These are phyloP conservation scores for Hippocampus comes DNA, from an alignment of 2,113 vertebrate genomes.

Conservation along the genomic window DNA sequence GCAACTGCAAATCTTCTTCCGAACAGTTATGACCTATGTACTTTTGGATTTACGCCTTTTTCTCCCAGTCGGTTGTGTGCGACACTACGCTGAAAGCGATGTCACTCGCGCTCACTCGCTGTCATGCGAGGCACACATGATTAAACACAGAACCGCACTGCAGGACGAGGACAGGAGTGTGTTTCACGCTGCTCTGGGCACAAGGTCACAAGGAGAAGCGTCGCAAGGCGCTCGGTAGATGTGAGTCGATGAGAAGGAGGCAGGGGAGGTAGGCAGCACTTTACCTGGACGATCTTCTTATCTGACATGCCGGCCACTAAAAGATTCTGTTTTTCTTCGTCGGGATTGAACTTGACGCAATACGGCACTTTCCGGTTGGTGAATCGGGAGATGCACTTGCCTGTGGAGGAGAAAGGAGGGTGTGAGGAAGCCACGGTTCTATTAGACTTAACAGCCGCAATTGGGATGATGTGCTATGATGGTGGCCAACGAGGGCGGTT, in stretches of 20 bases:
- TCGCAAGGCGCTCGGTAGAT: background rate
- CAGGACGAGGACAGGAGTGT: constrained; percentile 20
- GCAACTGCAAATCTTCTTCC: background rate
- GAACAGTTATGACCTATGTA: background rate
- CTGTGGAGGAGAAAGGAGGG: constrained; percentile 63
- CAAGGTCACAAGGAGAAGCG: constrained; percentile 6
- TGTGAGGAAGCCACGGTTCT: too few species aligned
- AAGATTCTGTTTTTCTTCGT: constrained; percentile 95
- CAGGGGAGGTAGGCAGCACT: background rate
- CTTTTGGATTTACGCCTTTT: background rate
- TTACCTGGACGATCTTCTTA: constrained; percentile 98
- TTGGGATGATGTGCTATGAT: constrained; percentile 4
- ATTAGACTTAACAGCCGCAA: background rate
- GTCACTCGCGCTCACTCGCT: constrained; percentile 39
- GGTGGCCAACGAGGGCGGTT: constrained; percentile 29
- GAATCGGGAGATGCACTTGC: constrained; percentile 92
- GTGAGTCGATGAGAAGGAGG: background rate
- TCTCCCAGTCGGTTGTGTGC: background rate
- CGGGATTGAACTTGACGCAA: constrained; percentile 98
- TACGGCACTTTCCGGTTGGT: constrained; percentile 97
- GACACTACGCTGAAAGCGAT: constrained; percentile 6
- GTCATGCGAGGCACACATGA: constrained; percentile 31
- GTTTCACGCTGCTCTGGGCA: constrained; percentile 29
- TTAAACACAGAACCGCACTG: background rate
- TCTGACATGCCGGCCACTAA: constrained; percentile 99